phyloP scores from a whole-genome alignment of 64 coral and sea anemone species.

The Dendrophyllia cribrosa region DNA sequence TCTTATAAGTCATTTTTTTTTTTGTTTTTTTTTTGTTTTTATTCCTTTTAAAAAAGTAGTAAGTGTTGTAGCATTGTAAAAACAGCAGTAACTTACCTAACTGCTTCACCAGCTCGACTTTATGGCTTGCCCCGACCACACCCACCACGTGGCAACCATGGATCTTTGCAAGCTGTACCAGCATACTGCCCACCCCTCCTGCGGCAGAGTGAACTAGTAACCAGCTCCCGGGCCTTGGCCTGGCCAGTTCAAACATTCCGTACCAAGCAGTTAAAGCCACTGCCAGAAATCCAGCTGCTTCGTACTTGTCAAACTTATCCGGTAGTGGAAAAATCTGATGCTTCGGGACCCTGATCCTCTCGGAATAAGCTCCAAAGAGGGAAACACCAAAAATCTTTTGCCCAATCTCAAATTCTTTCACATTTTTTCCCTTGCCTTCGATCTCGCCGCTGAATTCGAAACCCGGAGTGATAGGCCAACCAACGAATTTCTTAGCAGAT shows the following conservation, averaged over 20 bases:
- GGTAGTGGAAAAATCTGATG: slow-evolving; percentile 86
- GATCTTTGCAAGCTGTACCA: slow-evolving; percentile 98
- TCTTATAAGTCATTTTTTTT: too few species aligned
- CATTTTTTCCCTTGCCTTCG: slow-evolving; percentile 80
- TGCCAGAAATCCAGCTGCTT: slow-evolving; percentile 90
- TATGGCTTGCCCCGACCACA: slow-evolving; percentile 86
- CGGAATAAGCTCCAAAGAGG: slow-evolving; percentile 91
- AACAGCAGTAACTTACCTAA: slow-evolving; percentile 62
- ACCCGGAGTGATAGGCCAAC: slow-evolving; percentile 98
- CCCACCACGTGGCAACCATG: slow-evolving; percentile 92
- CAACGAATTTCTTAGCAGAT: slow-evolving; percentile 94
- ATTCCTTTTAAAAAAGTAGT: too few species aligned
- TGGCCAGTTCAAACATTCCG: slow-evolving; percentile 91
- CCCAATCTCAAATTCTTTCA: slow-evolving; percentile 88
- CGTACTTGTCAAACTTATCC: slow-evolving; percentile 68
- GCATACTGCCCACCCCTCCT: slow-evolving; percentile 96
- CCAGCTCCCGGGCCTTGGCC: slow-evolving; percentile 78
- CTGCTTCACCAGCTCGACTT: slow-evolving; percentile 63
- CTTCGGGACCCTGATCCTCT: slow-evolving; percentile 84
- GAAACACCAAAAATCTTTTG: slow-evolving; percentile 88
- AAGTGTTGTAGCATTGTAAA: too few species aligned
- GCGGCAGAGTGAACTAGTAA: slow-evolving; percentile 96
- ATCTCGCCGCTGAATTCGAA: slow-evolving; percentile 99
- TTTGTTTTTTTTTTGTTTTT: too few species aligned
- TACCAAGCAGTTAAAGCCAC: slow-evolving; percentile 97